Evolutionary conservation across 2,888 invertebrate genomes (phyloP).

Genomic region (Pemphredon lugubris): DNA sequence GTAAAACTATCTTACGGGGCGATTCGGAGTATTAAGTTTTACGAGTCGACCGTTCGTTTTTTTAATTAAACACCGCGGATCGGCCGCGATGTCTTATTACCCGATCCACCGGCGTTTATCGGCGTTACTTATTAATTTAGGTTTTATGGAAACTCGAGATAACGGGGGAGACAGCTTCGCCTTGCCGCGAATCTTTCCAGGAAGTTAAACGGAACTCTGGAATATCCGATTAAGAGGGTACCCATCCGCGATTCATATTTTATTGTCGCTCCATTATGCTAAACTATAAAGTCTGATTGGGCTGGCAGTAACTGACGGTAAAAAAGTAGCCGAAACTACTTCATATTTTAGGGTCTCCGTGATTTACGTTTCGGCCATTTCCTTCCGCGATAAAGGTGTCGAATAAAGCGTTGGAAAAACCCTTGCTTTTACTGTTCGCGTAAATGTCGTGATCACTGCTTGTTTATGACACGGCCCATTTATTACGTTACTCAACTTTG

Average conservation of each 20-base stretch:
- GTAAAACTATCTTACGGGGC: constrained; percentile 6
- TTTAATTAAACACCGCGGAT: constrained; percentile 27
- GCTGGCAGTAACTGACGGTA: background rate
- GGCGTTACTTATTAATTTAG: background rate
- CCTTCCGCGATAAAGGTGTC: constrained; percentile 15
- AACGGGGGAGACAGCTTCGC: no score
- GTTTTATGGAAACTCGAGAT: no score
- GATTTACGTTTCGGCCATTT: constrained; percentile 23
- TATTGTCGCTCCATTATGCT: constrained; percentile 8
- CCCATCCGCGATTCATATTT: constrained; percentile 1
- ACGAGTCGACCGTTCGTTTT: background rate
- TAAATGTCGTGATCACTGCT: no score
- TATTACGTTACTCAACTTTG: no score
- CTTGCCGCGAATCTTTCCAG: no score
- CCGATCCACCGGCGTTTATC: background rate
- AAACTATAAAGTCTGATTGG: constrained; percentile 15
- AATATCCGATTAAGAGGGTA: constrained; percentile 4
- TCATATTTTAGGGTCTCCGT: constrained; percentile 1
- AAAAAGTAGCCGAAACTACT: constrained; percentile 3
- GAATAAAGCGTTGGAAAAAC: constrained; percentile 26
- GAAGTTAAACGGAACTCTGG: background rate
- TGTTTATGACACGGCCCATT: no score
- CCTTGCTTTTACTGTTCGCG: constrained; percentile 18
- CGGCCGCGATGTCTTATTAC: background rate
- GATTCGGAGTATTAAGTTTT: constrained; percentile 9